Conservation (phyloP, 2,888 invertebrate species). For the Polyploca ridens region DNA sequence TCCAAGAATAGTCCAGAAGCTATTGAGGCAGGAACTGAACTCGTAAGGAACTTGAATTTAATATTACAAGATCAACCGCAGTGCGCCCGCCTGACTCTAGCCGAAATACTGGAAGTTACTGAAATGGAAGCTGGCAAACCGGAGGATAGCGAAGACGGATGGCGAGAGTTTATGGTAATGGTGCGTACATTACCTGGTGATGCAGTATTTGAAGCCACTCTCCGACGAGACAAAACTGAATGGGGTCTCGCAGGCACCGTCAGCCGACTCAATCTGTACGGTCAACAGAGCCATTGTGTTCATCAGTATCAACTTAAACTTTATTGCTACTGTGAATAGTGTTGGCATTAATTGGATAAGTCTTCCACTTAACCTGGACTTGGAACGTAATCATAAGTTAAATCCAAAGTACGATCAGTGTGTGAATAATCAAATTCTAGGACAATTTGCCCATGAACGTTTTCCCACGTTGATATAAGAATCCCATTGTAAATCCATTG, state of each 20-base stretch:
- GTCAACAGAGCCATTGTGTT: constrained; percentile 91
- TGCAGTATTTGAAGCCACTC: constrained; percentile 92
- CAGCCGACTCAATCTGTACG: constrained; percentile 91
- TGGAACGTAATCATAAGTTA: too few relatives aligned
- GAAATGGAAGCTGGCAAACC: constrained; percentile 80
- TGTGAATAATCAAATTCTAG: too few relatives aligned
- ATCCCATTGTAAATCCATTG: too few relatives aligned
- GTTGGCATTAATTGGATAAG: neutral
- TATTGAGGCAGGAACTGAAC: constrained; percentile 82
- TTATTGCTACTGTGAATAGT: constrained; percentile 88
- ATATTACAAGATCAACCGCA: constrained; percentile 85
- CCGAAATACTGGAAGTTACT: constrained; percentile 87
- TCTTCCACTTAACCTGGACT: too few relatives aligned
- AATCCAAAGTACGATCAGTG: too few relatives aligned
- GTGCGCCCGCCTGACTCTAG: constrained; percentile 87
- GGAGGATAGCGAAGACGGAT: constrained; percentile 65
- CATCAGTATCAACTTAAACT: constrained; percentile 90
- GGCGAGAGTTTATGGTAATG: constrained; percentile 86
- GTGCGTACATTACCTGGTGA: constrained; percentile 87
- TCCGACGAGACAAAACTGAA: constrained; percentile 63
- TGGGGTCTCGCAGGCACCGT: constrained; percentile 88
- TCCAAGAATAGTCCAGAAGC: constrained; percentile 81
- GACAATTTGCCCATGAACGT: too few relatives aligned
- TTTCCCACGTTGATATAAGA: too few relatives aligned
- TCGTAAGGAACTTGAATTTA: constrained; percentile 87